Evolutionary conservation across 2,797 vertebrate genomes (phyloP).

Genomic region (Neosilurus hyrtlii): DNA sequence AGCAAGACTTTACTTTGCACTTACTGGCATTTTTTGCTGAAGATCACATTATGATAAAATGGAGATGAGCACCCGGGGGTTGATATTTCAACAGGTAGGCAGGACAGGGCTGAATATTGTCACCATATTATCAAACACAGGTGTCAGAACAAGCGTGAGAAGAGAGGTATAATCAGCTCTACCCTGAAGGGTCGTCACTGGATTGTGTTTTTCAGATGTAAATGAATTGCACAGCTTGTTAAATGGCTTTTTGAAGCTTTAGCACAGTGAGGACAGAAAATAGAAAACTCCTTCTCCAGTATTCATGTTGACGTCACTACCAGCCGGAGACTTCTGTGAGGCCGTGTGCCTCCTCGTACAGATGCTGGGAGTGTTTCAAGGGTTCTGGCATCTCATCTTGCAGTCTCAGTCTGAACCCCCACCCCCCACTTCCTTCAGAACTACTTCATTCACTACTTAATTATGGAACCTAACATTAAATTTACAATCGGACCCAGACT

Average conservation of each 20-base stretch:
- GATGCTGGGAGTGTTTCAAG: not conserved
- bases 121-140: not conserved
- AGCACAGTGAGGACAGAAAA: not conserved
- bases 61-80: not conserved
- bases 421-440: no score
- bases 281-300: not conserved
- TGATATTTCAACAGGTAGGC: conserved; percentile 56
- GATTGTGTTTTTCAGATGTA: no score
- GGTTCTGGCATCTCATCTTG: not conserved
- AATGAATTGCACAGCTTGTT: not conserved
- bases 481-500: conserved; percentile 8
- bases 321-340: not conserved
- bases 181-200: not conserved
- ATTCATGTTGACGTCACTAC: not conserved
- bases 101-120: conserved; percentile 22
- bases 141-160: conserved; percentile 13
- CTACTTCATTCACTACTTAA: not conserved
- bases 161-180: conserved; percentile 17
- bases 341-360: no score
- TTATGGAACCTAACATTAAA: not conserved
- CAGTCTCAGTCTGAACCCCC: not conserved
- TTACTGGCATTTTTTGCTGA: not conserved
- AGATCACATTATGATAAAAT: not conserved
- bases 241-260: not conserved
- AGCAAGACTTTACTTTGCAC: not conserved